Evolutionary conservation across 1,140 invertebrate species (phyloP), one percentile per base, ranked within the genome.

Genomic region (Drosophila punjabiensis): DNA sequence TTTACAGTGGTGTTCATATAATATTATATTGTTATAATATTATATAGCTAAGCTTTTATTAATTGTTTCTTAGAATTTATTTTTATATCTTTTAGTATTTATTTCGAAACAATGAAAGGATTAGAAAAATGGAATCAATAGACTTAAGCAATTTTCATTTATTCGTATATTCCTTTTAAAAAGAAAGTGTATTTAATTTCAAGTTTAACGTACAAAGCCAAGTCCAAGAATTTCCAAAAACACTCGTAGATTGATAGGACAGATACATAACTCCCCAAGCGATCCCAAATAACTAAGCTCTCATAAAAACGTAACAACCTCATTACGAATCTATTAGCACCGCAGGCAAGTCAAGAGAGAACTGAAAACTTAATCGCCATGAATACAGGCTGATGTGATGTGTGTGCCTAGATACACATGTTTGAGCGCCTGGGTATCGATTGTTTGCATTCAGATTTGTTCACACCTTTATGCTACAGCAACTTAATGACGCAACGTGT

Each of bases 391-490:
- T 56, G 24, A 58, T 43, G 52, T 70, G 66, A n/a, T n/a, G n/a
- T n/a, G n/a, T 32, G 37, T 53, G 47, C 30, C 30, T 69, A 66
- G 70, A 59, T 75, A 75, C 62, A 75, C 69, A 77, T 61, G 62
- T 53, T 52, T 33, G 37, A 47, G 43, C 48, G 66, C 28, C 37
- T 32, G 43, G 41, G 24, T 70, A 78, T 89, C 78, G 69, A 88
- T 84, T 87, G 68, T 58, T 63, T 59, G 30, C 35, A 85, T 50
- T 74, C 47, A 62, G 71, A 74, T 74, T 74, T 62, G 56, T 79
- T 78, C 67, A 53, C 68, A 73, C 68, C 66, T 79, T 58, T 74
- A 70, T 80, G 71, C 71, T 62, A 53, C 71, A 62, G 47, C 56
- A 74, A 62, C 18, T 32, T 71, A 65, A 61, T 65, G 76, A 79